A percentile compares a stretch with the other conserved stretches of the same genome.
Evolutionary conservation across 2,113 vertebrate species (phyloP).

Genomic region (Etia nguti): DNA sequence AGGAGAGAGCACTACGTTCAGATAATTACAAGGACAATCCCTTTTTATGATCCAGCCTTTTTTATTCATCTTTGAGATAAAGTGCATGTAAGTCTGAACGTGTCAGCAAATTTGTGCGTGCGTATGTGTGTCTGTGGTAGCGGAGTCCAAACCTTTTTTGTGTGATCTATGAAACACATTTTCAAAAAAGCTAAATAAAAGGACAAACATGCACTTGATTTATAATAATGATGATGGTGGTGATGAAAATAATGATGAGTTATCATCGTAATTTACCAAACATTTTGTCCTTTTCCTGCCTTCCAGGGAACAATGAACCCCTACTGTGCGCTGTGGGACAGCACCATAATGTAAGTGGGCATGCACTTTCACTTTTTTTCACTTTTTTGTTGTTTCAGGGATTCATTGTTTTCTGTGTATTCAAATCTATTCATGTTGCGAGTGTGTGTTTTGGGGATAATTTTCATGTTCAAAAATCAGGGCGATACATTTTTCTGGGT

Average conservation of each 20-base stretch:
- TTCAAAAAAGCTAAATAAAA: not conserved
- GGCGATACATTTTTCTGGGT: not conserved
- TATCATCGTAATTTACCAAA: conserved; percentile 3
- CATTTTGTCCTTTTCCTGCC: conserved; percentile 28
- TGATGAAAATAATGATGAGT: not conserved
- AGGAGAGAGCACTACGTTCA: conserved; percentile 6
- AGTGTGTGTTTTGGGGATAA: not conserved
- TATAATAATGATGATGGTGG: not conserved
- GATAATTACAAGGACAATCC: conserved; percentile 60
- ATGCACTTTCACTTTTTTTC: conserved; percentile 18
- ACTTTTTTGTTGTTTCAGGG: not conserved
- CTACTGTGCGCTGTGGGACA: conserved; percentile 96
- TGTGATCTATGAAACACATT: not conserved
- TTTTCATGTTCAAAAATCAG: not conserved
- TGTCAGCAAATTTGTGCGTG: conserved; percentile 7
- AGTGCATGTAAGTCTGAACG: conserved; percentile 5
- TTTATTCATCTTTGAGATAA: conserved; percentile 39
- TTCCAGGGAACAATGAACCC: conserved; percentile 92
- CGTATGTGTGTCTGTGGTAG: not conserved
- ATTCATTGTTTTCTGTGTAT: not conserved
- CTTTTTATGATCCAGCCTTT: conserved; percentile 50
- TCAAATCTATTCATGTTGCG: not conserved
- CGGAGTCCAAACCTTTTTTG: not conserved
- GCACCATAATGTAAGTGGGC: conserved; percentile 88
- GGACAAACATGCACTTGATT: conserved; percentile 15